Evolutionary conservation across 2,113 vertebrate species (phyloP), one percentile per base, ranked within the genome.

Genomic region (Chascanopsetta lugubris): DNA sequence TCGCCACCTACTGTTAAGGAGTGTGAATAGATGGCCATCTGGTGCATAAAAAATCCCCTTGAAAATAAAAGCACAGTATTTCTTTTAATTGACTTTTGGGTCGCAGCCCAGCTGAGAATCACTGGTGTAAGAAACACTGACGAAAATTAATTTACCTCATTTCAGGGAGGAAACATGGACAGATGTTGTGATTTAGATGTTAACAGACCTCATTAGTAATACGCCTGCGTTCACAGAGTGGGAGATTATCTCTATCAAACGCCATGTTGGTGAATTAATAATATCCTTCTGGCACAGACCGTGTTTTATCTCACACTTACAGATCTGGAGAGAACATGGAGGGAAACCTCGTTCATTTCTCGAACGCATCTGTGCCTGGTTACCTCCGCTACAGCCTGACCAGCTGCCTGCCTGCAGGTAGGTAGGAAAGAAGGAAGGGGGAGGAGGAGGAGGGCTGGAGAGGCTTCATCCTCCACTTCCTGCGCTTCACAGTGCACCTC

Each of bases 61-160:
- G n/a, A n/a, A n/a, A n/a, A n/a, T n/a, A n/a, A n/a, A n/a, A n/a
- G n/a, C n/a, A n/a, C n/a, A n/a, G n/a, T n/a, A n/a, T n/a, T n/a
- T n/a, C n/a, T n/a, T n/a, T n/a, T n/a, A n/a, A n/a, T n/a, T n/a
- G n/a, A n/a, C n/a, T n/a, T n/a, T n/a, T n/a, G n/a, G n/a, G n/a
- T n/a, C n/a, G n/a, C n/a, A n/a, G n/a, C n/a, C n/a, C n/a, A n/a
- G n/a, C n/a, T n/a, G n/a, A n/a, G n/a, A n/a, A n/a, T n/a, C n/a
- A n/a, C n/a, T n/a, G n/a, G n/a, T n/a, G n/a, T n/a, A 86, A 59
- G 26, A 4, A 69, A 43, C 45, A 76, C 69, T 69, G 70, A 83
- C 64, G 66, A 26, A 73, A 85, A 87, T 75, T 80, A 60, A 89
- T 92, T n/a, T 84, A 89, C 83, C 82, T 90, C 86, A 85, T 69